phyloP scores from a whole-genome alignment of 2,113 vertebrate genomes.

The Phyllostomus discolor region DNA sequence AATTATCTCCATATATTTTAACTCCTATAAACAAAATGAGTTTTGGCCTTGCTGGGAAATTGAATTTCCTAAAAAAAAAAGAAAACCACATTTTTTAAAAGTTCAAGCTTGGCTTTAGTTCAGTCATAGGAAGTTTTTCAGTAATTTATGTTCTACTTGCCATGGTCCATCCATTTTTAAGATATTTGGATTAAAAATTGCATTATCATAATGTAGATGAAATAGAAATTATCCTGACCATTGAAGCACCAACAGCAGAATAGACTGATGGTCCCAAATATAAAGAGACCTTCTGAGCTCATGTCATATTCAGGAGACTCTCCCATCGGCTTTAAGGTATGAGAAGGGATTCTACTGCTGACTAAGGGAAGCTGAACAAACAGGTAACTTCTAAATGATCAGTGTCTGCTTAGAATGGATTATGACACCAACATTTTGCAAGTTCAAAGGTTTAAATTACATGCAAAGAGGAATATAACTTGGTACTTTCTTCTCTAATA shows the following conservation, averaged over 20 bases:
- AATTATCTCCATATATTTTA: slow-evolving; percentile 35
- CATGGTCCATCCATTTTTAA: background rate
- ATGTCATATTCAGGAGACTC: background rate
- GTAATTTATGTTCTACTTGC: slow-evolving; percentile 35
- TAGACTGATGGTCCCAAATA: background rate
- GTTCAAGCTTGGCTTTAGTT: slow-evolving; percentile 28
- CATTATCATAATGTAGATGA: background rate
- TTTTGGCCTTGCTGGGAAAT: slow-evolving; percentile 34
- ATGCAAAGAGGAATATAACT: background rate
- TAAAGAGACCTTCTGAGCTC: background rate
- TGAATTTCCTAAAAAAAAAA: background rate
- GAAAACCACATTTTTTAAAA: background rate
- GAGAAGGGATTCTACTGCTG: background rate
- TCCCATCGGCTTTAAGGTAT: background rate
- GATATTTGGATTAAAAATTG: background rate
- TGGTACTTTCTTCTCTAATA: slow-evolving; percentile 31
- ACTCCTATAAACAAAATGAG: background rate
- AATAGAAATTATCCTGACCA: slow-evolving; percentile 21
- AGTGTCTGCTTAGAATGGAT: background rate
- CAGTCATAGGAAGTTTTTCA: background rate
- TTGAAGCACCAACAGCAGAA: slow-evolving; percentile 33
- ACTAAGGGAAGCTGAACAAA: background rate
- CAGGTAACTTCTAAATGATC: background rate
- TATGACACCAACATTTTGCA: background rate
- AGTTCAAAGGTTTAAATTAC: background rate